phyloP scores from a whole-genome alignment of 2,888 invertebrate genomes.

The Heliconius erato region DNA sequence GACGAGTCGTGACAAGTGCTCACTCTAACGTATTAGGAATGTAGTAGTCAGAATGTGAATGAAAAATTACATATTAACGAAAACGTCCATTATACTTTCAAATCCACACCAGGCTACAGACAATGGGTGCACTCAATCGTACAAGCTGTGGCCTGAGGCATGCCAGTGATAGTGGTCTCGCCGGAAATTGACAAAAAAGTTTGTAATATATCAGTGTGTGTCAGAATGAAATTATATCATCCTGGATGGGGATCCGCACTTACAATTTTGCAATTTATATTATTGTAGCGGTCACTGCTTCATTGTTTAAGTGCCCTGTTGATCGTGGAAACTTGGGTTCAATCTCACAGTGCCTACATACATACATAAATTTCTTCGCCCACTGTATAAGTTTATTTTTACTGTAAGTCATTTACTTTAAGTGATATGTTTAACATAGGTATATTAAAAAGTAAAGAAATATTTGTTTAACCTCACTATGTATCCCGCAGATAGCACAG shows the following conservation, averaged over 20 bases:
- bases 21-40: slow-evolving; percentile 11
- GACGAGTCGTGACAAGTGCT: slow-evolving; percentile 3
- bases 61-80: slow-evolving; percentile 66
- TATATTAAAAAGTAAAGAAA: neutral
- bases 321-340: slow-evolving; percentile 34
- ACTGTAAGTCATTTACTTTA: neutral
- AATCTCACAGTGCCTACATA: slow-evolving; percentile 20
- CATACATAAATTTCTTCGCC: slow-evolving; percentile 32
- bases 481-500: too few species aligned
- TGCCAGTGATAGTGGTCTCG: slow-evolving; percentile 16
- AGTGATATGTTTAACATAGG: neutral
- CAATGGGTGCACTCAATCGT: slow-evolving; percentile 37
- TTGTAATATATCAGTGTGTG: slow-evolving; percentile 63
- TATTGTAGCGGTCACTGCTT: slow-evolving; percentile 43
- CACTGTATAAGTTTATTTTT: slow-evolving; percentile 22
- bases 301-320: slow-evolving; percentile 46
- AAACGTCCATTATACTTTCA: slow-evolving; percentile 64
- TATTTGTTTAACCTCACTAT: neutral
- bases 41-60: neutral
- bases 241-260: slow-evolving; percentile 63
- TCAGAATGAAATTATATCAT: slow-evolving; percentile 72
- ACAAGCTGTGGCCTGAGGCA: slow-evolving; percentile 12
- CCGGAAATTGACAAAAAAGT: slow-evolving; percentile 44
- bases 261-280: slow-evolving; percentile 67
- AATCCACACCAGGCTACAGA: slow-evolving; percentile 57